Evolutionary conservation across 2,888 invertebrate genomes (phyloP).

Genomic region (Eristalis arbustorum): DNA sequence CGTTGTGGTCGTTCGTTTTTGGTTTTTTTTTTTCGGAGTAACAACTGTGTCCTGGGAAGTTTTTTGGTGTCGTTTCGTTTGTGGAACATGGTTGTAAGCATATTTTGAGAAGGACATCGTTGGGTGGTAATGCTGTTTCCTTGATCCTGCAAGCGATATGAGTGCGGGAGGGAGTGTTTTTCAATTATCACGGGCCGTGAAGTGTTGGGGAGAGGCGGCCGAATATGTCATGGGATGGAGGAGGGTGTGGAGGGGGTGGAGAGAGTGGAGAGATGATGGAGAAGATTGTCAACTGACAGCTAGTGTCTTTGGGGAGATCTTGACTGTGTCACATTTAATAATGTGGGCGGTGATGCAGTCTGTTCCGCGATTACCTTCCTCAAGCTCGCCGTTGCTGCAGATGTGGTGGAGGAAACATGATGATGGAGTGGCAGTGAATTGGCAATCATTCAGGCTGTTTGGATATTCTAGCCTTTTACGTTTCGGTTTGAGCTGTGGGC

Average conservation of each 20-base stretch:
- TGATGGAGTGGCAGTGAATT: too few relatives aligned
- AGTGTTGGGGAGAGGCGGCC: not conserved
- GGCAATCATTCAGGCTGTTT: too few relatives aligned
- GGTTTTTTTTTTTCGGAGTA: not conserved
- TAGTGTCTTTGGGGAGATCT: not conserved
- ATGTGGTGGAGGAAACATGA: too few relatives aligned
- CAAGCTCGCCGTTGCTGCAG: too few relatives aligned
- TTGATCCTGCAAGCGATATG: not conserved
- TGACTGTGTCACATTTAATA: too few relatives aligned
- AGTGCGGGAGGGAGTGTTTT: slow-evolving; percentile 3
- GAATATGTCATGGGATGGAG: not conserved
- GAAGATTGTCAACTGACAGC: not conserved
- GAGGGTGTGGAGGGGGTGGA: not conserved
- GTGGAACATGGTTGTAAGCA: not conserved
- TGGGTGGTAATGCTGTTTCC: not conserved
- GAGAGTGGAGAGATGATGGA: not conserved
- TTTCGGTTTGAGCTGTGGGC: too few relatives aligned
- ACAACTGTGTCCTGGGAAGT: not conserved
- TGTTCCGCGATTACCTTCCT: too few relatives aligned
- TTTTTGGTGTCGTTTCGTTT: not conserved
- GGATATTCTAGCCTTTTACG: too few relatives aligned
- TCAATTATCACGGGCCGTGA: slow-evolving; percentile 12
- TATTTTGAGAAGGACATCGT: not conserved
- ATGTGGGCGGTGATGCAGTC: too few relatives aligned
- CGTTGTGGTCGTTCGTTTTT: not conserved